Base-by-base conservation (phyloP, 2,797 vertebrate genomes). In the Danio choprae region DNA sequence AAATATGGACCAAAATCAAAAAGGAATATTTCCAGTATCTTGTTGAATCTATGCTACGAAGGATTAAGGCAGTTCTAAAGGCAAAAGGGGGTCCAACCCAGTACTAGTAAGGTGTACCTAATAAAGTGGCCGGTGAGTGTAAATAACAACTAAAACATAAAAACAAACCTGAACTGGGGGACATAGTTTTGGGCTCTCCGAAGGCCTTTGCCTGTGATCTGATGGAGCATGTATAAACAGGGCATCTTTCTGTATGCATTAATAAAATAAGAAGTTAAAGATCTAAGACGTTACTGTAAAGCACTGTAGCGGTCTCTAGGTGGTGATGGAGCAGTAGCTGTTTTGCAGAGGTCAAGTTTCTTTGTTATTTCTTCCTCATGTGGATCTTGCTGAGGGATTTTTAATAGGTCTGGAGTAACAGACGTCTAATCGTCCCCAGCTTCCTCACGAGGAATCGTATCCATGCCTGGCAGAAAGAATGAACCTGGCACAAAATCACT, bases 361-460 rank as follows among this genome's bases (percentile, higher is more conserved):
- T 71, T 73, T 67, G 9, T 56, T 46, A 29, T n/a, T 65, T 70
- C 43, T 20, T 53, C 51, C 77, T 62, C 12, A 29, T 67, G 41
- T 59, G 51, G 75, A 38, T 58, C 64, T 43, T 71, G 20, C 56
- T 71, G n/a, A 73, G 46, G 12, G 76, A 82, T 81, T 86, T 86
- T 84, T 81, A 88, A 81, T 79, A 60, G 36, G 68, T 78, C 79
- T 88, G 82, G 78, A 84, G 79, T 86, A 80, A 68, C 56, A 80
- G 82, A 53, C 15, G 41, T 55, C 36, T 86, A 87, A 89, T 86
- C 84, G 18, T 78, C 29, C 29, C 53, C 44, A 70, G 65, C 67
- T 59, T 56, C 40, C 74, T 68, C 51, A 22, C 56, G 41, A 77
- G 22, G 63, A 16, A 56, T 62, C 46, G 56, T 51, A 71, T 62